These are phyloP conservation scores for Procambarus clarkii DNA, from an alignment of 1,140 invertebrate genomes.

Conservation along the genomic window DNA sequence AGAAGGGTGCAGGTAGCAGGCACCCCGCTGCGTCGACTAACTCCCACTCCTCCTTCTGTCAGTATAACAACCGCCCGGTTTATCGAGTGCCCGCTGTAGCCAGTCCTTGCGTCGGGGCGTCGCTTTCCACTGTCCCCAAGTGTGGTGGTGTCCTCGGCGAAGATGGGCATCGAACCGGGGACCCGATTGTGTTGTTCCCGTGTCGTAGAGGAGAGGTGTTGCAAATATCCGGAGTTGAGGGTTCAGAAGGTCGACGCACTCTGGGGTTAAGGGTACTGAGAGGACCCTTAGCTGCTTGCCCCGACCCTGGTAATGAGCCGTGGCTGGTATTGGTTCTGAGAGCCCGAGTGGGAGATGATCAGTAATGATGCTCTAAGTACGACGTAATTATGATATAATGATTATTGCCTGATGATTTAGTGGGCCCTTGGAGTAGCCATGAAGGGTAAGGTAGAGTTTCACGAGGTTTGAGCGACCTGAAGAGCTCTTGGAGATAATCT, in stretches of 20 bases:
- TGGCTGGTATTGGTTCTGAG: constrained; percentile 61
- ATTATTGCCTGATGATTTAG: constrained; percentile 67
- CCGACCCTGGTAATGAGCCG: constrained; percentile 38
- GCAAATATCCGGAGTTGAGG: constrained; percentile 30
- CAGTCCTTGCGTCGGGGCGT: not conserved
- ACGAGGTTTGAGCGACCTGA: constrained; percentile 22
- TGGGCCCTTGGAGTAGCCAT: constrained; percentile 40
- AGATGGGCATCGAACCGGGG: not conserved
- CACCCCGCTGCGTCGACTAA: constrained; percentile 47
- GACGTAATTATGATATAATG: constrained; percentile 68
- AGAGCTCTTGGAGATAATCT: constrained; percentile 48
- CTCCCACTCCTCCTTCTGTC: constrained; percentile 56
- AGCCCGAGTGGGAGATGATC: constrained; percentile 62
- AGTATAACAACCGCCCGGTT: constrained; percentile 53
- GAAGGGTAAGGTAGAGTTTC: constrained; percentile 48
- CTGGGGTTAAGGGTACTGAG: not conserved
- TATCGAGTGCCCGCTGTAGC: not conserved
- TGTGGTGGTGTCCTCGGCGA: not conserved
- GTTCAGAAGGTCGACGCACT: constrained; percentile 27
- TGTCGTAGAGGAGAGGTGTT: constrained; percentile 36
- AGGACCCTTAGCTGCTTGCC: constrained; percentile 39
- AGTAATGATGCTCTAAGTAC: constrained; percentile 61
- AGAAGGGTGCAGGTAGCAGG: constrained; percentile 39
- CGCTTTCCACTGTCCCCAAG: constrained; percentile 21
- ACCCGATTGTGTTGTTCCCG: not conserved